These are phyloP conservation scores for Helarctos malayanus DNA, from an alignment of 2,797 vertebrate species.

Conservation along the genomic window DNA sequence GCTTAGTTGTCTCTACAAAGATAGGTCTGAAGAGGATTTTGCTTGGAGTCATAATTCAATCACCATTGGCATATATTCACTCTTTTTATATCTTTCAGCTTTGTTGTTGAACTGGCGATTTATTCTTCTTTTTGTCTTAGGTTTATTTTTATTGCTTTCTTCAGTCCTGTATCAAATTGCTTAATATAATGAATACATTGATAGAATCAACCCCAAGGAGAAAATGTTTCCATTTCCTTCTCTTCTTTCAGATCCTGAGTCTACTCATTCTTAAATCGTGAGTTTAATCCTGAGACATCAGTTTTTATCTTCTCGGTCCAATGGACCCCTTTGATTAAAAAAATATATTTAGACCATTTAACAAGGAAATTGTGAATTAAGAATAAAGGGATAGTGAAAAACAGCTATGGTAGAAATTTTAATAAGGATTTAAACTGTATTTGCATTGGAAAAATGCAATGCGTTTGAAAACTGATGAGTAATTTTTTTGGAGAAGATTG, in stretches of 20 bases:
- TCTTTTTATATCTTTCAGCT: neutral
- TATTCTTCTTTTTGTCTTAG: conserved; percentile 51
- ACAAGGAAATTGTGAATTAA: neutral
- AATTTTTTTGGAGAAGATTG: conserved; percentile 8
- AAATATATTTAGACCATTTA: neutral
- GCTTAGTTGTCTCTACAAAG: conserved; percentile 21
- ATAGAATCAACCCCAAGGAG: neutral
- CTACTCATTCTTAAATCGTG: neutral
- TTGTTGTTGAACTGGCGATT: conserved; percentile 40
- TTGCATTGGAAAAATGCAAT: neutral
- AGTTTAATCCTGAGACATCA: conserved; percentile 28
- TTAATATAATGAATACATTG: neutral
- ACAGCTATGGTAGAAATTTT: neutral
- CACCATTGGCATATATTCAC: neutral
- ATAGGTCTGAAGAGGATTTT: neutral
- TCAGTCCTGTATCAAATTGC: conserved; percentile 34
- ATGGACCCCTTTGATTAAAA: neutral
- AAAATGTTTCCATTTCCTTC: conserved; percentile 27
- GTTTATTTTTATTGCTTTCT: conserved; percentile 62
- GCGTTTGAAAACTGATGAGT: conserved; percentile 2
- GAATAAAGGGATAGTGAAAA: neutral
- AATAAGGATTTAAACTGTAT: neutral
- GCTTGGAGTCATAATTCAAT: neutral
- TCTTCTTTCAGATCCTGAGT: neutral
- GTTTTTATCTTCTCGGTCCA: conserved; percentile 11